These are phyloP conservation scores for Sciaenops ocellatus DNA, from an alignment of 2,797 vertebrate species.

Conservation along the genomic window DNA sequence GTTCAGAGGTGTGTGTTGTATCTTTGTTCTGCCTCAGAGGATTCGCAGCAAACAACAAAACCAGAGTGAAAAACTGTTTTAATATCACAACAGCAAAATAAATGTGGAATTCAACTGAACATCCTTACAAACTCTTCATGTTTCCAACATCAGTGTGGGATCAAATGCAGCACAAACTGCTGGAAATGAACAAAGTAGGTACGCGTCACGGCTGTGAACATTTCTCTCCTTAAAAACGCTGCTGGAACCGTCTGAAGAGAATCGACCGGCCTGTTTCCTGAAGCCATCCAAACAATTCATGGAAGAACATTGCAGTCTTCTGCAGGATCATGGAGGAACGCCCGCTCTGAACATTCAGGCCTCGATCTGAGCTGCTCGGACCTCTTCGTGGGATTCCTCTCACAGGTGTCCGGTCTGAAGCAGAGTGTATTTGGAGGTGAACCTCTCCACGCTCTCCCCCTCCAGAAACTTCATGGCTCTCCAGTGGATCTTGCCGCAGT, in stretches of 20 bases:
- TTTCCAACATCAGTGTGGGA: conserved; percentile 12
- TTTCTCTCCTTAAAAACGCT: not conserved
- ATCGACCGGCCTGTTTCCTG: not conserved
- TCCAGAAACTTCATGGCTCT: conserved; percentile 94
- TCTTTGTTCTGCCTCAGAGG: conserved; percentile 26
- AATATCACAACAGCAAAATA: conserved; percentile 62
- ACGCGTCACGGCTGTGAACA: not conserved
- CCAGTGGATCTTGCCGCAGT: conserved; percentile 94
- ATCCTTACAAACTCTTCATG: not conserved
- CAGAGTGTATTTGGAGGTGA: conserved; percentile 90
- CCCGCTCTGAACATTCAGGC: not conserved
- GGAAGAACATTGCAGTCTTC: not conserved
- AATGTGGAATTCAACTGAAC: conserved; percentile 50
- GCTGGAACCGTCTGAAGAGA: conserved; percentile 14
- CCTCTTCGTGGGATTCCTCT: not conserved
- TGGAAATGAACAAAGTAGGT: conserved; percentile 14
- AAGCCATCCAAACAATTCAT: conserved; percentile 1
- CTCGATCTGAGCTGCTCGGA: not conserved
- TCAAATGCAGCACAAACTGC: conserved; percentile 14
- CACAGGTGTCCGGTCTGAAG: conserved; percentile 90
- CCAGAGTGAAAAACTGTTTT: conserved; percentile 46
- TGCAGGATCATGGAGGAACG: conserved; percentile 9
- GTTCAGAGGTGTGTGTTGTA: not conserved
- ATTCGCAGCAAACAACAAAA: conserved; percentile 25
- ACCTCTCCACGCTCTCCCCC: conserved; percentile 90